Evolutionary conservation across 2,888 invertebrate genomes (phyloP).

Genomic region (Clepsis dumicolana): DNA sequence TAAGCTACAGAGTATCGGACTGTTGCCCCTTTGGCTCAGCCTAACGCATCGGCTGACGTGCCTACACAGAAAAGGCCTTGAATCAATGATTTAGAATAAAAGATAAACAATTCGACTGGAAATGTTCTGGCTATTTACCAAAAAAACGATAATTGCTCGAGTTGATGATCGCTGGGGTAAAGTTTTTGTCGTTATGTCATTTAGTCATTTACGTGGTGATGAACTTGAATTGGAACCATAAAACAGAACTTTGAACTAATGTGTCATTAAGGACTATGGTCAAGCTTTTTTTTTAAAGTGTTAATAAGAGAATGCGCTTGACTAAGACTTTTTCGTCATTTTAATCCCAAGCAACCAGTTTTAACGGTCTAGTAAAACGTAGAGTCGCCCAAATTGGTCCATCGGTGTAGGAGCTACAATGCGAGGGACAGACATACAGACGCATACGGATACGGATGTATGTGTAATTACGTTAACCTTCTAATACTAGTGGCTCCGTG

Average conservation of each 20-base stretch:
- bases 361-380: not conserved
- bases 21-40: conserved; percentile 3
- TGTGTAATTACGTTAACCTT: no score
- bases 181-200: not conserved
- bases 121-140: not conserved
- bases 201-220: not conserved
- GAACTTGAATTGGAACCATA: not conserved
- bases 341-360: no score
- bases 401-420: no score
- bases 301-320: no score
- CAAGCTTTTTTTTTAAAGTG: no score
- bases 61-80: conserved; percentile 35
- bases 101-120: conserved; percentile 16
- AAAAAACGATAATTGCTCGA: not conserved
- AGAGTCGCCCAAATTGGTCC: no score
- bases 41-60: conserved; percentile 12
- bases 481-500: no score
- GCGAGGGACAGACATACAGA: no score
- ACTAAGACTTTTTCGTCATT: no score
- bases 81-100: conserved; percentile 23
- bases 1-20: not conserved
- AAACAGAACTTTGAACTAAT: not conserved
- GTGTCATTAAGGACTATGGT: not conserved
- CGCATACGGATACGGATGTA: no score
- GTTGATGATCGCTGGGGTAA: not conserved